These are phyloP conservation scores for Argya squamiceps DNA, from an alignment of 2,797 vertebrate species.

Conservation along the genomic window DNA sequence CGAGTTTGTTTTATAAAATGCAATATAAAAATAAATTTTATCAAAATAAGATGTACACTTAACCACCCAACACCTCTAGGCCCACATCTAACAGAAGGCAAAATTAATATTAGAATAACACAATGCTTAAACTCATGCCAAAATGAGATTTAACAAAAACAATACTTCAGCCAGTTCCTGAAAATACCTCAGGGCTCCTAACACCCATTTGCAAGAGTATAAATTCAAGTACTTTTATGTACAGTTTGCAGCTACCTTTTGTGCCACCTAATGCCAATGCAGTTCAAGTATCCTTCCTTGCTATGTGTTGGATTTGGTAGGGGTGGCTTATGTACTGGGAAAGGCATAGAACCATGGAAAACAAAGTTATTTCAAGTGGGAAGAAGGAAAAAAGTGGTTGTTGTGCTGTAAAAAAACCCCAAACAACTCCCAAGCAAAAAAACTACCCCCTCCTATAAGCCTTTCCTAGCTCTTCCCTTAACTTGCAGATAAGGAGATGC, in stretches of 20 bases:
- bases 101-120: slow-evolving; percentile 56
- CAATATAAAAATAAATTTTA: slow-evolving; percentile 83
- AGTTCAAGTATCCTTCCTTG: neutral
- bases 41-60: slow-evolving; percentile 72
- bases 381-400: neutral
- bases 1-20: slow-evolving; percentile 78
- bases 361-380: neutral
- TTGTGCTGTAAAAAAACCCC: neutral
- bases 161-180: neutral
- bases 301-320: neutral
- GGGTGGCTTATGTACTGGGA: neutral
- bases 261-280: neutral
- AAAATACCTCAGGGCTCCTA: neutral
- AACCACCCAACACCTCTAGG: slow-evolving; percentile 52
- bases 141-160: neutral
- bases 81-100: slow-evolving; percentile 56
- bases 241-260: neutral
- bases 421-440: neutral
- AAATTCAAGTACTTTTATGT: slow-evolving; percentile 65
- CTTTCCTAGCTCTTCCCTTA: neutral
- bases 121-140: neutral
- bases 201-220: slow-evolving; percentile 27
- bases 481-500: neutral
- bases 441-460: neutral
- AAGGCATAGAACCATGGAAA: neutral